These are phyloP conservation scores for Sakesphorus luctuosus DNA, from an alignment of 2,113 vertebrate species.

Conservation along the genomic window DNA sequence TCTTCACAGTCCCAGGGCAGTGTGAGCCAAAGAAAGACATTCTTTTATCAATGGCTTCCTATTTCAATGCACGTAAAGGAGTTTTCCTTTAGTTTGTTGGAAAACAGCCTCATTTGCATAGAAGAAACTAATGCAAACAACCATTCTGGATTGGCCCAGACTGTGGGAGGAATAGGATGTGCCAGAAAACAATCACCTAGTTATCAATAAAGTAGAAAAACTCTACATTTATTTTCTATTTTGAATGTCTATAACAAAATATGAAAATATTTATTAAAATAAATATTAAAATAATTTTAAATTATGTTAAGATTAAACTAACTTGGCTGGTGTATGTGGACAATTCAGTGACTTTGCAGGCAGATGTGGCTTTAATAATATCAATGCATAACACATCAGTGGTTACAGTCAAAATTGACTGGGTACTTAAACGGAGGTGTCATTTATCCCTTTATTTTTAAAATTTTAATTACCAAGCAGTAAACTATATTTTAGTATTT, in stretches of 20 bases:
- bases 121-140: conserved; percentile 10
- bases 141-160: not conserved
- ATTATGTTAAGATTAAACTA: not conserved
- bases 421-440: not conserved
- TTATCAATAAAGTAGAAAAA: not conserved
- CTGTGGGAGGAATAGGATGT: not conserved
- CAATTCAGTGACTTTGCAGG: not conserved
- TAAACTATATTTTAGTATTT: not conserved
- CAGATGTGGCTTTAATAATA: not conserved
- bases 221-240: not conserved
- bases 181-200: not conserved
- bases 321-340: not conserved
- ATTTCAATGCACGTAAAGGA: conserved; percentile 62
- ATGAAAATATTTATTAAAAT: not conserved
- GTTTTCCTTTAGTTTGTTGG: conserved; percentile 53
- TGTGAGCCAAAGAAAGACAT: conserved; percentile 42
- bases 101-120: conserved; percentile 10
- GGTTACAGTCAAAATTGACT: not conserved
- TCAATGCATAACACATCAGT: not conserved
- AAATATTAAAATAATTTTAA: not conserved
- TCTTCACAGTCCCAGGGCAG: conserved; percentile 38
- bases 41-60: conserved; percentile 53
- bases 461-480: not conserved
- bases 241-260: not conserved
- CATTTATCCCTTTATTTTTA: not conserved